Conservation (phyloP, 2,888 invertebrate species). For the Autographa pulchrina region DNA sequence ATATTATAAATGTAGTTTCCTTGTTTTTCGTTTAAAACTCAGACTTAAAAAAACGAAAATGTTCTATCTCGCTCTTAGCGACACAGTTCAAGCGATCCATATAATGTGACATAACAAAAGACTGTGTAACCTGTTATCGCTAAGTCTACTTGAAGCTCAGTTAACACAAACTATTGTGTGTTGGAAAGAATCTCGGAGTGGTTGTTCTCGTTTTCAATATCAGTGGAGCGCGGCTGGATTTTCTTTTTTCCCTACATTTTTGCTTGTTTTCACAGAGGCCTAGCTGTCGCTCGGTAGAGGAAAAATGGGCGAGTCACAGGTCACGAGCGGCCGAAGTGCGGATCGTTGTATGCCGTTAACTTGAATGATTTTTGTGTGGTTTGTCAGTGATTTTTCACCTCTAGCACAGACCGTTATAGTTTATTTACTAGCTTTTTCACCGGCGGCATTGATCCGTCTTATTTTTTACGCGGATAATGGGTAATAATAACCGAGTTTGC, state of each 20-base stretch:
- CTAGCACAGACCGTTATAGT: constrained; percentile 63
- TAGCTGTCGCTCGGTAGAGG: constrained; percentile 65
- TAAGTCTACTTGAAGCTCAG: constrained; percentile 55
- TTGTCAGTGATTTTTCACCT: constrained; percentile 79
- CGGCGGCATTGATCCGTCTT: constrained; percentile 38
- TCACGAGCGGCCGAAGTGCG: constrained; percentile 77
- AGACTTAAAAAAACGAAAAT: too few species aligned
- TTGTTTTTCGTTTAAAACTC: too few species aligned
- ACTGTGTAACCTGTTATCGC: constrained; percentile 38
- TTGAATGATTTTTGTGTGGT: constrained; percentile 81
- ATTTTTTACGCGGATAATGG: constrained; percentile 46
- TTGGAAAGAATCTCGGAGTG: constrained; percentile 67
- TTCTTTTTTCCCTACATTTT: constrained; percentile 57
- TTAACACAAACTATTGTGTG: constrained; percentile 61
- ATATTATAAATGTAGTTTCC: too few species aligned
- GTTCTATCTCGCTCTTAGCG: neutral
- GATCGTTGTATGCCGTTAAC: constrained; percentile 81
- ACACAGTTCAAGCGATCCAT: constrained; percentile 9
- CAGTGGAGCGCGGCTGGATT: constrained; percentile 60
- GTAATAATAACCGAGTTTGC: constrained; percentile 27
- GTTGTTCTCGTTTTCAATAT: constrained; percentile 71
- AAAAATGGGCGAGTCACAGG: constrained; percentile 78
- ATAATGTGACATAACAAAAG: constrained; percentile 28
- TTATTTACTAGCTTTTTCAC: constrained; percentile 64
- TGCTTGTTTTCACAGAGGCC: constrained; percentile 69